Percentiles rank a stretch among this genome's conserved stretches.
Conservation (phyloP, 2,797 vertebrate species). For the Phoeniculus purpureus region DNA sequence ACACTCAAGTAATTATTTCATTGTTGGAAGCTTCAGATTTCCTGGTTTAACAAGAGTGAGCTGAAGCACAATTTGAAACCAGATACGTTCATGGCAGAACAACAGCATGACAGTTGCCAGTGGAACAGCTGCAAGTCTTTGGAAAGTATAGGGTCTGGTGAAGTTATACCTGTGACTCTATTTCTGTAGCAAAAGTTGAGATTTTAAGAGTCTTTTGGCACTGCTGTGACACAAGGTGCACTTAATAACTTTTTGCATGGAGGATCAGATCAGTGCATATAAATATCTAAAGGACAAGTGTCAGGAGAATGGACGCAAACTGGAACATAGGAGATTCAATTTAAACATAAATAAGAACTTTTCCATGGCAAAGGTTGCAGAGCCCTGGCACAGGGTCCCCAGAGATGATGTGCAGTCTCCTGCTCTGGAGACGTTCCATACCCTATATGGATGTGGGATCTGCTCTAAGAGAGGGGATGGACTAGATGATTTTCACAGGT, state of each 20-base stretch:
- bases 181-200: neutral
- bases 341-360: too few relatives aligned
- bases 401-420: too few relatives aligned
- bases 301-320: too few relatives aligned
- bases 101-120: neutral
- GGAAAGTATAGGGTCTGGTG: neutral
- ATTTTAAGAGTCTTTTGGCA: neutral
- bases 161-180: neutral
- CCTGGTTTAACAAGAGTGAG: constrained; percentile 7
- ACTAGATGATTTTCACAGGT: too few relatives aligned
- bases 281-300: too few relatives aligned
- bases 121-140: neutral
- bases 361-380: too few relatives aligned
- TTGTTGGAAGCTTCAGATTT: constrained; percentile 15
- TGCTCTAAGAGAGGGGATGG: too few relatives aligned
- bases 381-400: too few relatives aligned
- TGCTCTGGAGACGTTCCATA: too few relatives aligned
- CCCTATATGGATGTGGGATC: too few relatives aligned
- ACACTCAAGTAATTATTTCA: neutral
- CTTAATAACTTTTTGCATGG: neutral
- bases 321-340: too few relatives aligned
- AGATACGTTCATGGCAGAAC: neutral
- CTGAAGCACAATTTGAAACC: neutral
- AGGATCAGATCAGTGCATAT: too few relatives aligned
- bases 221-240: neutral